phyloP scores from a whole-genome alignment of 2,113 vertebrate species.

The Puntigrus tetrazona region DNA sequence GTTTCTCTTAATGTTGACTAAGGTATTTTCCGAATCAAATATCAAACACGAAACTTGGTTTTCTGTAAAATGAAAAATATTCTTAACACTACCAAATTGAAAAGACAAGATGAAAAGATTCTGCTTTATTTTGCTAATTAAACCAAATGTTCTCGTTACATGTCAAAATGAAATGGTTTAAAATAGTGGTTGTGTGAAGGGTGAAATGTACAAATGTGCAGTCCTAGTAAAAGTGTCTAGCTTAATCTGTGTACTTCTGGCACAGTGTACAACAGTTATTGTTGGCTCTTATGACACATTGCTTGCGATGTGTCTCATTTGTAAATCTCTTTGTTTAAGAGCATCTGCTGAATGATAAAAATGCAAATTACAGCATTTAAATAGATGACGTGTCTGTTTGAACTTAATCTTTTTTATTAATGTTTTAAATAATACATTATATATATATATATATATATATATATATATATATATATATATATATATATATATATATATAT shows the following conservation, averaged over 20 bases:
- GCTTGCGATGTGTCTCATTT: background rate
- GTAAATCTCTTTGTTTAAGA: slow-evolving; percentile 3
- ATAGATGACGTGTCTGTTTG: background rate
- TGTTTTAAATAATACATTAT: too few relatives aligned
- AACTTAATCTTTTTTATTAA: too few relatives aligned
- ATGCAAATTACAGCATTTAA: background rate
- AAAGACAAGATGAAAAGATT: background rate
- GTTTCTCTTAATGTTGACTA: too few relatives aligned
- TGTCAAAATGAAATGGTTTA: background rate
- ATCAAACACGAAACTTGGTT: background rate
- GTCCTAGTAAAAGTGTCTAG: background rate
- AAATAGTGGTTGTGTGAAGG: background rate
- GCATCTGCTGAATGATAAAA: slow-evolving; percentile 1
- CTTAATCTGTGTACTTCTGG: too few relatives aligned
- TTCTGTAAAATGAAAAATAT: background rate
- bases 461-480: too few relatives aligned
- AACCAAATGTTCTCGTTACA: background rate
- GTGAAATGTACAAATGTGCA: background rate
- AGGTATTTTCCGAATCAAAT: too few relatives aligned
- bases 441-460: too few relatives aligned
- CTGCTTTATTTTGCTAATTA: too few relatives aligned
- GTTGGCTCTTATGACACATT: background rate
- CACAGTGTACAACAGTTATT: background rate
- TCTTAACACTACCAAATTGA: background rate
- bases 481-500: too few relatives aligned